phyloP scores from a whole-genome alignment of 1,140 invertebrate genomes.

The Heterodera carotae region DNA sequence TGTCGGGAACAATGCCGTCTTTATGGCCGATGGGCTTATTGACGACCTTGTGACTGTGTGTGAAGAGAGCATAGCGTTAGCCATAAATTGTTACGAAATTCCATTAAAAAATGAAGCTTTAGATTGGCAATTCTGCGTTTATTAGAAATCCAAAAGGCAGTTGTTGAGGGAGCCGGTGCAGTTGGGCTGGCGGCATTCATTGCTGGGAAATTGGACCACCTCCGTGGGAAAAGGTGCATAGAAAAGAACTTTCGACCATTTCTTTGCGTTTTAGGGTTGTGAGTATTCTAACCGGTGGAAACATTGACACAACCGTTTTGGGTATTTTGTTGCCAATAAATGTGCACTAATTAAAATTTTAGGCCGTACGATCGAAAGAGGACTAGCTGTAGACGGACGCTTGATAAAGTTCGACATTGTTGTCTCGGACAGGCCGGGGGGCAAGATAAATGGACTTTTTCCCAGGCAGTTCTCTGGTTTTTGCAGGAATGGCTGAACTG shows the following conservation, averaged over 20 bases:
- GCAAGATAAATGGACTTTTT: constrained; percentile 72
- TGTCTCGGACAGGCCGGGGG: constrained; percentile 79
- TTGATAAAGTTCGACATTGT: constrained; percentile 83
- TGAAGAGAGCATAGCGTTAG: constrained; percentile 77
- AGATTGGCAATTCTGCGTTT: constrained; percentile 74
- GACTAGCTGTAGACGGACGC: constrained; percentile 82
- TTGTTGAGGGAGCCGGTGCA: constrained; percentile 89
- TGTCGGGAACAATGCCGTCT: constrained; percentile 84
- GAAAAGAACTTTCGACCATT: constrained; percentile 4
- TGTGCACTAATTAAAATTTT: neutral
- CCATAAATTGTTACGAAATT: constrained; percentile 80
- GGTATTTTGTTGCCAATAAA: constrained; percentile 59
- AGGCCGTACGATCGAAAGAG: constrained; percentile 81
- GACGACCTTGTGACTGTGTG: constrained; percentile 78
- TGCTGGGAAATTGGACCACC: constrained; percentile 78
- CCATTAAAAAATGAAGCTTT: constrained; percentile 65
- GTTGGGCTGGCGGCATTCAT: constrained; percentile 83
- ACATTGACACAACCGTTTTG: constrained; percentile 87
- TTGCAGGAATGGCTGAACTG: constrained; percentile 78
- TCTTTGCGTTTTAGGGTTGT: constrained; percentile 74
- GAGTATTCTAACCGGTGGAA: constrained; percentile 81
- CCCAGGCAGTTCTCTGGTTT: constrained; percentile 74
- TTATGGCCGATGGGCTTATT: constrained; percentile 76
- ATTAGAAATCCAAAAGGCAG: constrained; percentile 81
- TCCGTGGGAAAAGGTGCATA: constrained; percentile 79